Percentiles rank a stretch among this genome's conserved stretches.
Evolutionary conservation across 2,113 vertebrate species (phyloP).

Genomic region (Desmodus rotundus): DNA sequence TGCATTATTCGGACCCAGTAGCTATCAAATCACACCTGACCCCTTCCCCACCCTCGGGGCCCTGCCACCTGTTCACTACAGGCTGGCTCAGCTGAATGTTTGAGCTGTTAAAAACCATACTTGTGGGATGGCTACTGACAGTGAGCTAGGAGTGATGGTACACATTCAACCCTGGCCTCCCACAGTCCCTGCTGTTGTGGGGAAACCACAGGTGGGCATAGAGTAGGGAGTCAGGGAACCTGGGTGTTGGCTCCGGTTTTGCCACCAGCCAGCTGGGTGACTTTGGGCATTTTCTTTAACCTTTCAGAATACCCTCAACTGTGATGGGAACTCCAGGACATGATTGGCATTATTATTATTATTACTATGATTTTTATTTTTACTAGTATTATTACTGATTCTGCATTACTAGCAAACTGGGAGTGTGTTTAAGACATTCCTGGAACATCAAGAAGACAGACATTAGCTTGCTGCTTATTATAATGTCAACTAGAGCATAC

Average conservation of each 20-base stretch:
- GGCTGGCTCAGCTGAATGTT: neutral
- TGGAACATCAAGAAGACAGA: neutral
- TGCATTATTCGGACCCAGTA: neutral
- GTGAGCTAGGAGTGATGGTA: neutral
- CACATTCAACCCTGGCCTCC: neutral
- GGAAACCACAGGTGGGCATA: neutral
- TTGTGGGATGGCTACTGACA: neutral
- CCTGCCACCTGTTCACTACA: neutral
- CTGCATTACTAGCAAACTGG: neutral
- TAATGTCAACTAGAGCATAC: neutral
- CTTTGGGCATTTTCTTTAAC: neutral
- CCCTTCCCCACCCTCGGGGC: neutral
- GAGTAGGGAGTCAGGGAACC: neutral
- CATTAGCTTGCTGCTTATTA: neutral
- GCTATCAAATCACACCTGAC: neutral
- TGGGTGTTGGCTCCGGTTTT: neutral
- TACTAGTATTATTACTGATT: neutral
- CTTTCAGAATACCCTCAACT: neutral
- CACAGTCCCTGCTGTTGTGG: neutral
- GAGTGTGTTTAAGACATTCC: neutral
- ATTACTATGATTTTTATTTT: neutral
- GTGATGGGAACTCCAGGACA: neutral
- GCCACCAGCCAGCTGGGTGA: neutral
- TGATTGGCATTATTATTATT: neutral
- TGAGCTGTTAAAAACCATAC: constrained; percentile 3